Conservation (phyloP, 2,797 vertebrate species). For the Intellagama lesueurii region DNA sequence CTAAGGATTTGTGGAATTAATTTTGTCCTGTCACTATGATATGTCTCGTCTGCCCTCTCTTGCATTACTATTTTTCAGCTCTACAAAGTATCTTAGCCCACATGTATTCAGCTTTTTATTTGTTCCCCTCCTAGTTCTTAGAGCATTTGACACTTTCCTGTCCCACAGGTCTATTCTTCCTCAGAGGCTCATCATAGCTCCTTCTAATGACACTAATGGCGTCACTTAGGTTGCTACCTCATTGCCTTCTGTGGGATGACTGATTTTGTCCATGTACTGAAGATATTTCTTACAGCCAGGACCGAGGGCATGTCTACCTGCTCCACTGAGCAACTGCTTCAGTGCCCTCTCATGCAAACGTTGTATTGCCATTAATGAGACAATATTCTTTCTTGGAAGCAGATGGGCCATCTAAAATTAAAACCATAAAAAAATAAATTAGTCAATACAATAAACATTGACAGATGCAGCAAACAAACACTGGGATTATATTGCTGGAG, state of each 20-base stretch:
- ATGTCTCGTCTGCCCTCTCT: not conserved
- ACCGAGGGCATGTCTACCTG: not conserved
- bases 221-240: not conserved
- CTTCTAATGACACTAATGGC: not conserved
- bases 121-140: not conserved
- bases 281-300: not conserved
- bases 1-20: not conserved
- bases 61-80: not conserved
- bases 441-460: slow-evolving; percentile 15
- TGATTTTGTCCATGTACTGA: not conserved
- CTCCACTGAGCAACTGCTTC: not conserved
- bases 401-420: slow-evolving; percentile 23
- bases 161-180: no score
- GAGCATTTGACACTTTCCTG: not conserved
- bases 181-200: not conserved
- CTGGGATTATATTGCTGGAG: not conserved
- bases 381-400: not conserved
- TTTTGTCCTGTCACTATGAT: not conserved
- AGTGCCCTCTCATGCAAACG: not conserved
- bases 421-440: slow-evolving; percentile 51
- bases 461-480: slow-evolving; percentile 39
- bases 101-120: not conserved
- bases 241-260: not conserved
- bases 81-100: not conserved
- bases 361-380: not conserved